These are phyloP conservation scores for Pseudomugil tenellus DNA, from an alignment of 2,797 vertebrate species.

Conservation along the genomic window DNA sequence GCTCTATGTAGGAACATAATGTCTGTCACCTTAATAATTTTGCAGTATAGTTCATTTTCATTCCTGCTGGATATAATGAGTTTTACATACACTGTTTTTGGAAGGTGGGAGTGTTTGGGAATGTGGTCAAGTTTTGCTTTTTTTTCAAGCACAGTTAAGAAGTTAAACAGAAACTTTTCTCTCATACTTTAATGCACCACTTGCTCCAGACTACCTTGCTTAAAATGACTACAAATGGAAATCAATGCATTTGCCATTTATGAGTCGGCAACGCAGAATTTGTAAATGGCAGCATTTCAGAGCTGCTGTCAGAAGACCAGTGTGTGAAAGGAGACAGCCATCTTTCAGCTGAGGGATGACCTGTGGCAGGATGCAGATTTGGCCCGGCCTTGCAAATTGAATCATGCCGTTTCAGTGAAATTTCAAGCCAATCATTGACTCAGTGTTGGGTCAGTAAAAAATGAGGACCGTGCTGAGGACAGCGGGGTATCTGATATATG, in stretches of 20 bases:
- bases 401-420: conserved; percentile 49
- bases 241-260: conserved; percentile 45
- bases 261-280: conserved; percentile 34
- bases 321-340: conserved; percentile 17
- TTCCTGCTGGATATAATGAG: conserved; percentile 77
- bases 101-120: conserved; percentile 71
- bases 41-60: conserved; percentile 72
- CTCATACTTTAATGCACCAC: conserved; percentile 54
- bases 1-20: conserved; percentile 65
- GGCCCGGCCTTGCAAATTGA: conserved; percentile 22
- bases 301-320: conserved; percentile 28
- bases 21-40: conserved; percentile 77
- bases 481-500: conserved; percentile 78
- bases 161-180: conserved; percentile 70
- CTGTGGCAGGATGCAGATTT: conserved; percentile 40
- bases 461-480: conserved; percentile 67
- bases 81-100: conserved; percentile 77
- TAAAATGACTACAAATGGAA: conserved; percentile 51
- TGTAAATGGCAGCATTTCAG: conserved; percentile 34
- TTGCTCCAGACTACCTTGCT: conserved; percentile 56
- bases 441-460: conserved; percentile 60
- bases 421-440: conserved; percentile 65
- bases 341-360: conserved; percentile 23
- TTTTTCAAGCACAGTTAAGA: conserved; percentile 60
- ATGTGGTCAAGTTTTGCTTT: conserved; percentile 57